phyloP scores from a whole-genome alignment of 2,797 vertebrate species.

The Cryptoprocta ferox region DNA sequence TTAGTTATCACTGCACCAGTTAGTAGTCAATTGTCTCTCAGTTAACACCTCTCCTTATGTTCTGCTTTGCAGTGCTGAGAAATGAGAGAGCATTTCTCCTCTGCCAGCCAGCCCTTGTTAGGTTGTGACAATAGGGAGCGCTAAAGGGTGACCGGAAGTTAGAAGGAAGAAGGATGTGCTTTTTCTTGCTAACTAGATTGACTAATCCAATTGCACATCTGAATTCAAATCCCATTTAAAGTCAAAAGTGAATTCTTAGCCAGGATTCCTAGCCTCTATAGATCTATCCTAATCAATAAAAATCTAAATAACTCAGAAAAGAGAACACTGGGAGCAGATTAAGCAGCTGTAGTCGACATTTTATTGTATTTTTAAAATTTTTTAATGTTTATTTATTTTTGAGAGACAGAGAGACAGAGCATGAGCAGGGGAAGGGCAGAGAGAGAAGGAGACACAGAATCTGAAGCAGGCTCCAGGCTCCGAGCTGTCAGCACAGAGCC shows the following conservation, averaged over 20 bases:
- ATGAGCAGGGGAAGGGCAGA: too few species aligned
- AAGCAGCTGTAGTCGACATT: not conserved
- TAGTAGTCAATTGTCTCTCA: not conserved
- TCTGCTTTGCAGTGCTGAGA: not conserved
- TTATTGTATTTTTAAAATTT: too few species aligned
- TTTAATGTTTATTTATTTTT: too few species aligned
- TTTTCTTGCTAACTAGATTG: not conserved
- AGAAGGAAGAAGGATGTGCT: not conserved
- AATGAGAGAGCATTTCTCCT: not conserved
- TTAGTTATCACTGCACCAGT: not conserved
- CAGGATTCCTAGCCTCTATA: not conserved
- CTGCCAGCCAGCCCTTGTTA: not conserved
- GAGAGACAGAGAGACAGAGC: too few species aligned
- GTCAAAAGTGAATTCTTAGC: not conserved
- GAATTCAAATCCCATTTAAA: constrained; percentile 25
- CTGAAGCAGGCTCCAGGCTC: too few species aligned
- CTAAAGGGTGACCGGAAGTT: not conserved
- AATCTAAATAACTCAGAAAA: not conserved
- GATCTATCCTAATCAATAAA: not conserved
- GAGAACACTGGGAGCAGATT: not conserved
- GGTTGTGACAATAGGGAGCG: not conserved
- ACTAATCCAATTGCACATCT: not conserved
- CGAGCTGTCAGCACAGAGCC: too few species aligned
- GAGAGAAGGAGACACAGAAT: too few species aligned
- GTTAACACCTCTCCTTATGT: not conserved